Evolutionary conservation across 2,113 vertebrate species (phyloP).

Genomic region (Channa maculata): DNA sequence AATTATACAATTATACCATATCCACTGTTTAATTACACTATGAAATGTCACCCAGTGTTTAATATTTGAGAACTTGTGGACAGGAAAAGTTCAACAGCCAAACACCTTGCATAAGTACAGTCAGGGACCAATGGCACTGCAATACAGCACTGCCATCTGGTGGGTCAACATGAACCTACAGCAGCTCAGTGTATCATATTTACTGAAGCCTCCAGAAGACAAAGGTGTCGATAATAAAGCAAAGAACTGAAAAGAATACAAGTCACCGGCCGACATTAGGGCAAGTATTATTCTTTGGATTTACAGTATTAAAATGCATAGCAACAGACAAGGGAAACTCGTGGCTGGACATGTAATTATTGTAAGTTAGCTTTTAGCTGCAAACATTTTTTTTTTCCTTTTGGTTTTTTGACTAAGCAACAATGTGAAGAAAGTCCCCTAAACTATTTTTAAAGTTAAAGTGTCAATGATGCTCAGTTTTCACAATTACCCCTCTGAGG

Average conservation of each 20-base stretch:
- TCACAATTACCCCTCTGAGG: no score
- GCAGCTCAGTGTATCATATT: slow-evolving; percentile 3
- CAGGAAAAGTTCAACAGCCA: not conserved
- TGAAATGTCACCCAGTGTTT: slow-evolving; percentile 37
- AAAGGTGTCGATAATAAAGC: slow-evolving; percentile 32
- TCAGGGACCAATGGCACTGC: slow-evolving; percentile 26
- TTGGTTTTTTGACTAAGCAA: not conserved
- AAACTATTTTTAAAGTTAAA: not conserved
- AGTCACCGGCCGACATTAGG: no score
- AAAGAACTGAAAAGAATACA: slow-evolving; percentile 2
- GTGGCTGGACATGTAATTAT: not conserved
- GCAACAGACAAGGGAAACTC: not conserved
- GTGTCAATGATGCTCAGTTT: not conserved
- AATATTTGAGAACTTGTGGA: slow-evolving; percentile 26
- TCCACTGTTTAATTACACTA: slow-evolving; percentile 13
- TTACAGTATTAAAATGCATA: not conserved
- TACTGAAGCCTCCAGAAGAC: not conserved
- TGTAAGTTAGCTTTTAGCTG: not conserved
- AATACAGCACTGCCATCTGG: slow-evolving; percentile 61
- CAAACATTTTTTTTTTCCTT: no score
- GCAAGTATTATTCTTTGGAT: no score
- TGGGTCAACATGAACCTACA: slow-evolving; percentile 26
- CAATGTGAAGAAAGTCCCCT: not conserved
- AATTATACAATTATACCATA: not conserved
- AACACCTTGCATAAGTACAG: not conserved